Evolutionary conservation across 1,140 invertebrate species (phyloP), one percentile per base, ranked within the genome.

Genomic region (Procambarus virginalis): DNA sequence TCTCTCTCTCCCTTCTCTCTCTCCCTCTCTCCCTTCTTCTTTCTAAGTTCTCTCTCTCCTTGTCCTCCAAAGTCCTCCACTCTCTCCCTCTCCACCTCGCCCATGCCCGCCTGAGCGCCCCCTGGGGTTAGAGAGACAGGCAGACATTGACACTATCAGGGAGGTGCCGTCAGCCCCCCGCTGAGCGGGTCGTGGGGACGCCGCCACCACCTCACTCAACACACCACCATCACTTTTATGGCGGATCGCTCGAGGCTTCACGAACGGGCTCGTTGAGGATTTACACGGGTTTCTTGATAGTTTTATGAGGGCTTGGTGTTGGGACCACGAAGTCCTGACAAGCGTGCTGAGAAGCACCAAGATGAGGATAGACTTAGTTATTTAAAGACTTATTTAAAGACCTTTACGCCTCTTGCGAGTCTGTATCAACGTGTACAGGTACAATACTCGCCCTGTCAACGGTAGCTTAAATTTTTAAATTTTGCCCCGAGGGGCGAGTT

Each of bases 111-210:
- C n/a, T 12, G 45, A 3, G 3, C 22, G 3, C 58, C 55, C 45
- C 58, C 58, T 55, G 17, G 34, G 46, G 58, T 68, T 20, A 68
- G 58, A 46, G n/a, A 49, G 60, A 49, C 68, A 49, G 8, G 60
- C 48, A 49, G 60, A n/a, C 68, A 46, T 51, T 51, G 60, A 68
- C 68, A 70, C 68, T 70, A 70, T 84, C 60, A 70, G 60, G 6
- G 17, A 46, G 20, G n/a, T 45, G 60, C 60, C 60, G 68, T 73
- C 82, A 70, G 82, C 48, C 17, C 68, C 45, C 48, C 64, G 12
- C 48, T 3, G n/a, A 46, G 51, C 60, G 14, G 60, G 80, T 58
- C 80, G 51, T 46, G 60, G 34, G 22, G 17, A 58, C 60, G 10
- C 45, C 34, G 12, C 51, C 45, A 4, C 20, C 22, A 8, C 79